These are phyloP conservation scores for Rattus rattus DNA, from an alignment of 2,113 vertebrate species.

Conservation along the genomic window DNA sequence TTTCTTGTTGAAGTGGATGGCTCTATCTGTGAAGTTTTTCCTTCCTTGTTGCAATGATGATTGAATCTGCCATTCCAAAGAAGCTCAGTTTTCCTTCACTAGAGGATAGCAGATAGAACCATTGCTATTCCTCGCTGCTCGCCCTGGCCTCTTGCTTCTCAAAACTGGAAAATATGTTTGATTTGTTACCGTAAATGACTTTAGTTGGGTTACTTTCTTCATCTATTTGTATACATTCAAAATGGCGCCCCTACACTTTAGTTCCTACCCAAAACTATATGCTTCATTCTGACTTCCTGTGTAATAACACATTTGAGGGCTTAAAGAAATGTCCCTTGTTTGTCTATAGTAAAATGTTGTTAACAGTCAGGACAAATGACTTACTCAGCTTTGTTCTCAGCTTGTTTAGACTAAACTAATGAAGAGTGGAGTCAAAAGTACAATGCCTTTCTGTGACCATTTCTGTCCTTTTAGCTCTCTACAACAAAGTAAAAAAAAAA, in stretches of 20 bases:
- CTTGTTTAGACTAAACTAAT: neutral
- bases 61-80: neutral
- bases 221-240: neutral
- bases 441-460: neutral
- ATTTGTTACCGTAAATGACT: neutral
- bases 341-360: neutral
- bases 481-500: neutral
- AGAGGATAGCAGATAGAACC: accelerated
- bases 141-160: neutral
- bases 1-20: neutral
- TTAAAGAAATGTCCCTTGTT: neutral
- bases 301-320: neutral
- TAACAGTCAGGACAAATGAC: neutral
- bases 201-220: neutral
- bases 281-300: neutral
- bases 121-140: neutral
- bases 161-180: neutral
- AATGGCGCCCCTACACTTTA: neutral
- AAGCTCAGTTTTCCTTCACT: neutral
- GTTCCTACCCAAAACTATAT: neutral
- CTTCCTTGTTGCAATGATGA: neutral
- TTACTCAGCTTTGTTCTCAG: constrained; percentile 5
- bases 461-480: neutral
- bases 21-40: neutral
- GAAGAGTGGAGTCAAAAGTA: neutral